phyloP scores from a whole-genome alignment of 2,888 invertebrate species.

The Drosophila atroscutellata region DNA sequence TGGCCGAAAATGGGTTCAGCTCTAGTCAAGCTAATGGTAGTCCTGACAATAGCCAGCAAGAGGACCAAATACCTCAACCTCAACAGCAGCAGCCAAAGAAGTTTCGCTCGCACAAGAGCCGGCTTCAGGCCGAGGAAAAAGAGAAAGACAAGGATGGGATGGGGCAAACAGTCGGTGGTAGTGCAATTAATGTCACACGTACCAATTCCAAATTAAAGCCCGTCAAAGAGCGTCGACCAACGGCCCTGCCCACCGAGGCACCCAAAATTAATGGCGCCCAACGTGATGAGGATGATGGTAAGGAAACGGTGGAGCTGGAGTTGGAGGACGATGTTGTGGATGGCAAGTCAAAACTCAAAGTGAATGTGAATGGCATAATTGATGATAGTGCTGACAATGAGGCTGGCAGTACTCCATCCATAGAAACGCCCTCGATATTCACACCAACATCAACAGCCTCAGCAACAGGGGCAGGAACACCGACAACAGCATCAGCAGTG shows the following conservation, averaged over 20 bases:
- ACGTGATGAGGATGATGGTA: slow-evolving; percentile 12
- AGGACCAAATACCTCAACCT: slow-evolving; percentile 5
- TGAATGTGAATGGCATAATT: slow-evolving; percentile 72
- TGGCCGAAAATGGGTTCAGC: slow-evolving; percentile 59
- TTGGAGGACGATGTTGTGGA: slow-evolving; percentile 33
- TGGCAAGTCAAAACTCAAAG: slow-evolving; percentile 64
- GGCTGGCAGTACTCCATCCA: slow-evolving; percentile 21
- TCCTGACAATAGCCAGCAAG: slow-evolving; percentile 13
- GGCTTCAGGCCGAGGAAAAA: slow-evolving; percentile 47
- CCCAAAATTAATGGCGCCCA: slow-evolving; percentile 57
- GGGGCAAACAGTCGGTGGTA: slow-evolving; percentile 48
- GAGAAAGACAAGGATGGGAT: slow-evolving; percentile 2
- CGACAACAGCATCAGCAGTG: slow-evolving; percentile 1
- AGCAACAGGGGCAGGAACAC: neutral
- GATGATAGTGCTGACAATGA: slow-evolving; percentile 56
- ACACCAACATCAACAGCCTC: slow-evolving; percentile 26
- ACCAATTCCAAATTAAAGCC: slow-evolving; percentile 77
- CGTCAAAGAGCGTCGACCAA: slow-evolving; percentile 81
- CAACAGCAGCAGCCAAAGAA: slow-evolving; percentile 40
- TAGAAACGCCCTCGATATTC: slow-evolving; percentile 38
- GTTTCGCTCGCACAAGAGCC: slow-evolving; percentile 58
- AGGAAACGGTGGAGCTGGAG: neutral
- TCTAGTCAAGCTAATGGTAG: slow-evolving; percentile 15
- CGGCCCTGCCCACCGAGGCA: slow-evolving; percentile 77
- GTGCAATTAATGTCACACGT: slow-evolving; percentile 68